Conservation (phyloP, 2,888 invertebrate species). For the Uloborus plumipes region DNA sequence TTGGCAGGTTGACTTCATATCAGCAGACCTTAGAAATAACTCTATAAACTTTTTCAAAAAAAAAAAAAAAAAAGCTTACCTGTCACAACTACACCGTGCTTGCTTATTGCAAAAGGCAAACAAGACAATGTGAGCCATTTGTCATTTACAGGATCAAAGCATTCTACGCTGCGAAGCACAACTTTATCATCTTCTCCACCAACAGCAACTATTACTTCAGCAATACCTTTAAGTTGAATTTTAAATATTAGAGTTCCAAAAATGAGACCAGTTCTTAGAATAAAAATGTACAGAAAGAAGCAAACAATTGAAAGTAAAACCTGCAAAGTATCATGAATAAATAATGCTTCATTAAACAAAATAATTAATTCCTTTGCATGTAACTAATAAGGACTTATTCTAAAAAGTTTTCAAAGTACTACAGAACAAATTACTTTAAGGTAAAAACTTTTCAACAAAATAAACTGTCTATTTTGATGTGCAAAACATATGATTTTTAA, state of each 20-base stretch:
- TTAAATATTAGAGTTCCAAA: neutral
- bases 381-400: too few species aligned
- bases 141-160: constrained; percentile 72
- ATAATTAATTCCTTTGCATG: too few species aligned
- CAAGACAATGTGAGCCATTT: constrained; percentile 73
- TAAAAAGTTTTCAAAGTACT: too few species aligned
- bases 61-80: constrained; percentile 68
- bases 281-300: neutral
- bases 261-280: neutral
- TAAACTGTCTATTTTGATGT: too few species aligned
- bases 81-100: constrained; percentile 74
- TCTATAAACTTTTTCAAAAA: too few species aligned
- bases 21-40: too few species aligned
- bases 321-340: neutral
- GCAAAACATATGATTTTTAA: too few species aligned
- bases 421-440: too few species aligned
- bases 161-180: constrained; percentile 74
- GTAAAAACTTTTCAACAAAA: too few species aligned
- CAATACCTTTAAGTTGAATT: constrained; percentile 67
- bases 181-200: constrained; percentile 75
- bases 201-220: constrained; percentile 73
- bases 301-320: neutral
- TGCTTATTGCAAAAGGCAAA: constrained; percentile 74
- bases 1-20: too few species aligned
- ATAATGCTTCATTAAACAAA: too few species aligned